Evolutionary conservation across 1,140 invertebrate genomes (phyloP).

Genomic region (Schlechtendalia chinensis): DNA sequence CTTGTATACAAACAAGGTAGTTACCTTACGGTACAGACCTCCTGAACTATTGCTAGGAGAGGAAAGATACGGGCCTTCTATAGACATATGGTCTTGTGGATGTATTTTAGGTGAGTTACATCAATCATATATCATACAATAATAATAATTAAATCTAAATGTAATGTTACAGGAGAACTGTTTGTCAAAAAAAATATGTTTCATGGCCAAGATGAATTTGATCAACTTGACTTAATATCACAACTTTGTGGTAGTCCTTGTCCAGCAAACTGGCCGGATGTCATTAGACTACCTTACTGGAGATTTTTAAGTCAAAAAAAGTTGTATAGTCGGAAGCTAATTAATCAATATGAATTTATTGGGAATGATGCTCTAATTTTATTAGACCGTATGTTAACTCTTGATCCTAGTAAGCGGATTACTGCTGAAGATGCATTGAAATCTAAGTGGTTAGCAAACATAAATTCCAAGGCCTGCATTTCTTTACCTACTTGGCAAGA

Average conservation of each 20-base stretch:
- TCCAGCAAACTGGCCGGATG: constrained; percentile 95
- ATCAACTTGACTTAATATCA: constrained; percentile 94
- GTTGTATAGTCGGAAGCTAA: constrained; percentile 77
- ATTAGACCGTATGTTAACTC: constrained; percentile 92
- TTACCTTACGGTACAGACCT: constrained; percentile 98
- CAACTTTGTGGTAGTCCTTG: constrained; percentile 92
- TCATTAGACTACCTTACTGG: constrained; percentile 91
- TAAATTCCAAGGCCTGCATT: constrained; percentile 85
- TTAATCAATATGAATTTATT: constrained; percentile 92
- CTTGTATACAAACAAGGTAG: constrained; percentile 98
- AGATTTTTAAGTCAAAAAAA: constrained; percentile 92
- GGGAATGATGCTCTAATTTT: constrained; percentile 87
- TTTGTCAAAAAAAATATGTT: constrained; percentile 96
- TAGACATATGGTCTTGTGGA: constrained; percentile 99
- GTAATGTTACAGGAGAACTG: constrained; percentile 61
- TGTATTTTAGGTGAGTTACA: constrained; percentile 85
- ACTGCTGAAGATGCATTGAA: constrained; percentile 92
- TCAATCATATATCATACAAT: not conserved
- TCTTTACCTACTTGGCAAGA: constrained; percentile 90
- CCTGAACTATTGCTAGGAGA: constrained; percentile 96
- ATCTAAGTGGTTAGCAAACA: constrained; percentile 87
- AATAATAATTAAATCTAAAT: constrained; percentile 1
- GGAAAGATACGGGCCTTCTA: constrained; percentile 95
- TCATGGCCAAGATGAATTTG: constrained; percentile 88
- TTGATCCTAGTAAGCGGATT: constrained; percentile 91